These are phyloP conservation scores for Cynopterus brachyotis DNA, from an alignment of 2,113 vertebrate species.

Conservation along the genomic window DNA sequence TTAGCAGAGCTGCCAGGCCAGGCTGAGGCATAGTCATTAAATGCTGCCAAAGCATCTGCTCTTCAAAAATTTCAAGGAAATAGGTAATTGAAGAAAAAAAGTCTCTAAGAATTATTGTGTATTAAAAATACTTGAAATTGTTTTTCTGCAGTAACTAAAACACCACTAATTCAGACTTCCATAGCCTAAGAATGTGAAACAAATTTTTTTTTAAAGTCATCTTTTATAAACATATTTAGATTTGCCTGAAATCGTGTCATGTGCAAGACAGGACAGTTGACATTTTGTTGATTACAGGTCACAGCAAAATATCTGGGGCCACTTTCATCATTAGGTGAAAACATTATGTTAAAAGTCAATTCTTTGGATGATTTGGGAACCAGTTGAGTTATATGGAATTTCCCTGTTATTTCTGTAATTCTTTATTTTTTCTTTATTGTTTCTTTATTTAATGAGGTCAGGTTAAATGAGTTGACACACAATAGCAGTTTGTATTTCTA, in stretches of 20 bases:
- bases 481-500: constrained; percentile 21
- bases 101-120: background rate
- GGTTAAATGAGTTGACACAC: background rate
- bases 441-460: constrained; percentile 20
- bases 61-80: constrained; percentile 6
- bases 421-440: background rate
- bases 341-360: background rate
- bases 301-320: background rate
- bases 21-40: background rate
- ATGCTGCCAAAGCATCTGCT: background rate
- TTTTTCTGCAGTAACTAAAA: constrained; percentile 19
- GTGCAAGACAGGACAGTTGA: background rate
- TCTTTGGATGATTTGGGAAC: background rate
- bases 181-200: background rate
- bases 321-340: background rate
- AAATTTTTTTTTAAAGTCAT: background rate
- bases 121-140: background rate
- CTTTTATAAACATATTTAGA: background rate
- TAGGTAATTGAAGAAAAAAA: background rate
- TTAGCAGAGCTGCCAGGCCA: background rate
- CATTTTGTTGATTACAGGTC: background rate
- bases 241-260: background rate
- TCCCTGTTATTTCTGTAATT: constrained; percentile 16
- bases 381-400: background rate
- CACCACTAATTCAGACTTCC: background rate